Evolutionary conservation across 2,113 vertebrate genomes (phyloP).

Genomic region (Synchiropus splendidus): DNA sequence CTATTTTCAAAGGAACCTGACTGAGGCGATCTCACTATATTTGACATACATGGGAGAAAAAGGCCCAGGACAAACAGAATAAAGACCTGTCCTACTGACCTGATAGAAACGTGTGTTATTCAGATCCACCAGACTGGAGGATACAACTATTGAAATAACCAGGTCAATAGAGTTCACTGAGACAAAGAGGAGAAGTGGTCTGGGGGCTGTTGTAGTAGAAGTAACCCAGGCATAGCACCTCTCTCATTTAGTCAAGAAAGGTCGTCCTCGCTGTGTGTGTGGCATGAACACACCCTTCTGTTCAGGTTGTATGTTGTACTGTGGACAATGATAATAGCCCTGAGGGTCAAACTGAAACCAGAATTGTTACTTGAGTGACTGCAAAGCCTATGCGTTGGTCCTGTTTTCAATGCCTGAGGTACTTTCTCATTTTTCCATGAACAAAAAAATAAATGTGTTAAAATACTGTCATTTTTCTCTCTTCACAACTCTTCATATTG

Average conservation of each 20-base stretch:
- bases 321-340: conserved; percentile 19
- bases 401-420: neutral
- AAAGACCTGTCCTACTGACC: conserved; percentile 47
- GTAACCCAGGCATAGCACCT: too few relatives aligned
- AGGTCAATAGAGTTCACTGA: conserved; percentile 33
- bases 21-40: conserved; percentile 19
- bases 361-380: neutral
- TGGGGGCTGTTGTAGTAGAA: neutral
- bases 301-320: neutral
- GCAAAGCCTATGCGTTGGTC: too few relatives aligned
- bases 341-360: conserved; percentile 22
- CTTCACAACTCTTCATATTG: neutral
- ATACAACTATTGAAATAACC: conserved; percentile 36
- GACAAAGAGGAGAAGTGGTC: conserved; percentile 22
- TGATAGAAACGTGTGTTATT: conserved; percentile 7
- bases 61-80: conserved; percentile 13
- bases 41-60: conserved; percentile 9
- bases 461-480: too few relatives aligned
- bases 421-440: too few relatives aligned
- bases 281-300: too few relatives aligned
- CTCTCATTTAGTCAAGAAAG: too few relatives aligned
- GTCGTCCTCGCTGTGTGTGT: too few relatives aligned
- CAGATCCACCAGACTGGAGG: conserved; percentile 15
- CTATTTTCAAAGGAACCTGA: conserved; percentile 18
- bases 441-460: neutral